These are phyloP conservation scores for Haemorhous mexicanus DNA, from an alignment of 2,113 vertebrate genomes.

Conservation along the genomic window DNA sequence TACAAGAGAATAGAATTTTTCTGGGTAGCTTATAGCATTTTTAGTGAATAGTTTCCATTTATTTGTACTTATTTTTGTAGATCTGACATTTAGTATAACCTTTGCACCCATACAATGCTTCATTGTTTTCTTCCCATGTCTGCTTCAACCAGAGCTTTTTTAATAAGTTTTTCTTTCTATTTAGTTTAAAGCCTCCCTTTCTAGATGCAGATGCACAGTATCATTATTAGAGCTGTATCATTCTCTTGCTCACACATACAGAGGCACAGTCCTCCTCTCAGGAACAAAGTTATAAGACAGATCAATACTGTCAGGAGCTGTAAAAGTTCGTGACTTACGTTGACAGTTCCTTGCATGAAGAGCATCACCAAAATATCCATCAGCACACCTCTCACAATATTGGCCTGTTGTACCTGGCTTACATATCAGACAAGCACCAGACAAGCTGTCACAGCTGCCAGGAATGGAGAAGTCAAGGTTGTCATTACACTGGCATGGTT, in stretches of 20 bases:
- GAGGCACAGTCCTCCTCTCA: constrained; percentile 29
- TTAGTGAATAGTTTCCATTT: neutral
- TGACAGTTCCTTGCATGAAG: constrained; percentile 86
- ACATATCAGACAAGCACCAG: constrained; percentile 90
- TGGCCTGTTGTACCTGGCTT: constrained; percentile 85
- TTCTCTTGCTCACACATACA: neutral
- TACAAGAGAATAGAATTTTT: neutral
- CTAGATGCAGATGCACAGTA: neutral
- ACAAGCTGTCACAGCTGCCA: constrained; percentile 90
- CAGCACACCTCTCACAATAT: constrained; percentile 85
- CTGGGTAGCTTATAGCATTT: neutral
- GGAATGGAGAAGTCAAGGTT: constrained; percentile 89
- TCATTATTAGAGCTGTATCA: neutral
- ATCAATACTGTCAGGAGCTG: constrained; percentile 71
- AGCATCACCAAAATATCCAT: constrained; percentile 92
- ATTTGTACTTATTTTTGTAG: neutral
- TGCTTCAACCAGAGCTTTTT: neutral
- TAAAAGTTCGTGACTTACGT: constrained; percentile 81
- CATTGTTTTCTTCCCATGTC: accelerated
- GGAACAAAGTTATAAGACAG: constrained; percentile 26
- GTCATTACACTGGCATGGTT: constrained; percentile 86
- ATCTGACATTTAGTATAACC: neutral
- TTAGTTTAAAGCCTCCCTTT: neutral
- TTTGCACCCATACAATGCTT: neutral
- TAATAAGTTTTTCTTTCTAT: neutral